Evolutionary conservation across 1,140 invertebrate genomes (phyloP), one percentile per base, ranked within the genome.

Genomic region (Adoxophyes honmai): DNA sequence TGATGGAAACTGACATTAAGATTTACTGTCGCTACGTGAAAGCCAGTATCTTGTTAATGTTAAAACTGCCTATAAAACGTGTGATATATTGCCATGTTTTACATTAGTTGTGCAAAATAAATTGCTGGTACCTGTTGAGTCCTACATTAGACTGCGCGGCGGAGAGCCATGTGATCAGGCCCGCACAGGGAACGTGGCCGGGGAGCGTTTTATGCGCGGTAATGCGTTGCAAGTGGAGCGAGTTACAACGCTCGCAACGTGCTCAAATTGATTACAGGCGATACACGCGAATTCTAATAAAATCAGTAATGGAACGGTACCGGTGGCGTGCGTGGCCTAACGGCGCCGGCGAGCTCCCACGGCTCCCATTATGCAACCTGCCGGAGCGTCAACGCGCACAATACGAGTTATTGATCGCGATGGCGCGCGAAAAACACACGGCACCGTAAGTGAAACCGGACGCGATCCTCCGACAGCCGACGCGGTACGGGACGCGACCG

Each of bases 241-340:
- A 72, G 60, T 64, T 71, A 69, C 62, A 70, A 60, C 70, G 71
- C 64, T 58, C 65, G 72, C 68, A 73, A 72, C 59, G 66, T 73
- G 62, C 68, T 78, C 63, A 75, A 85, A 88, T 86, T 81, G 82
- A 88, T 88, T 80, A 75, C 79, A 60, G 64, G 68, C 74, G 72
- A 83, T 85, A 84, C 79, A 86, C 77, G 78, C 73, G 85, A 84
- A 77, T 86, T 86, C 80, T 88, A 86, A 88, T 86, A 86, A 85
- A 86, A 86, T 88, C 83, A 71, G 74, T 78, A 84, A 82, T 82
- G 75, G 81, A 86, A 88, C 85, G 85, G 85, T 86, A 88, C 76
- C 62, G 75, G 68, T 80, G 77, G 80, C 81, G 80, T 85, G 83
- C 78, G 77, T 81, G 81, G 79, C 79, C 81, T 88, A 88, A 82